A percentile compares a stretch with the other conserved stretches of the same genome.
These are phyloP conservation scores for Pangasianodon hypophthalmus DNA, from an alignment of 2,113 vertebrate genomes.

Conservation along the genomic window DNA sequence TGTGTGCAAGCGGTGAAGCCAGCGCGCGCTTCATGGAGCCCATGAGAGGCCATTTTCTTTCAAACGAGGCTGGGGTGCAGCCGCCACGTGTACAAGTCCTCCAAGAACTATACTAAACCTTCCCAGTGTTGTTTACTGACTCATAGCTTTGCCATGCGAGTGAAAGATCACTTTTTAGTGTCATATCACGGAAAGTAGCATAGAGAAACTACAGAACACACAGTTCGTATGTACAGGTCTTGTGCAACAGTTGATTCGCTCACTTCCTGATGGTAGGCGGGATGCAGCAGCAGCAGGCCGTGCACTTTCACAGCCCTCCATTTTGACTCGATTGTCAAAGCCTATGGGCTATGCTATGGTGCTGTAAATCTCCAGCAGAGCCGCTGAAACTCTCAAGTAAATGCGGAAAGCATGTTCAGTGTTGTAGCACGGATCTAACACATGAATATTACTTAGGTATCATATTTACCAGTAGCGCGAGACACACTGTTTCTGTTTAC, in stretches of 20 bases:
- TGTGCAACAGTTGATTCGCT: constrained; percentile 55
- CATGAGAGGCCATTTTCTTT: constrained; percentile 53
- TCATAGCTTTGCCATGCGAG: constrained; percentile 24
- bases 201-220: constrained; percentile 5
- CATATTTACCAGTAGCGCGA: neutral
- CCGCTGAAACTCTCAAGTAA: neutral
- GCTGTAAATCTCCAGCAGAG: neutral
- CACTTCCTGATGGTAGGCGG: constrained; percentile 56
- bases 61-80: constrained; percentile 32
- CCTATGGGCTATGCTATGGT: constrained; percentile 12
- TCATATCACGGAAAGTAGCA: constrained; percentile 18
- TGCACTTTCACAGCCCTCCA: constrained; percentile 45
- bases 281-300: constrained; percentile 48
- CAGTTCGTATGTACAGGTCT: constrained; percentile 18
- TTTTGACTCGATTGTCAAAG: constrained; percentile 50
- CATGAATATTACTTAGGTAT: neutral
- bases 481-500: neutral
- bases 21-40: constrained; percentile 17
- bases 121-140: constrained; percentile 11
- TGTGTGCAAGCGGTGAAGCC: neutral
- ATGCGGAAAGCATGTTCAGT: neutral
- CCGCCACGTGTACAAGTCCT: constrained; percentile 55
- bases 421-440: neutral
- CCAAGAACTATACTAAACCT: constrained; percentile 7
- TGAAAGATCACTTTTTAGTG: constrained; percentile 10